Conservation (phyloP, 2,113 vertebrate genomes). For the Aleadryas rufinucha region DNA sequence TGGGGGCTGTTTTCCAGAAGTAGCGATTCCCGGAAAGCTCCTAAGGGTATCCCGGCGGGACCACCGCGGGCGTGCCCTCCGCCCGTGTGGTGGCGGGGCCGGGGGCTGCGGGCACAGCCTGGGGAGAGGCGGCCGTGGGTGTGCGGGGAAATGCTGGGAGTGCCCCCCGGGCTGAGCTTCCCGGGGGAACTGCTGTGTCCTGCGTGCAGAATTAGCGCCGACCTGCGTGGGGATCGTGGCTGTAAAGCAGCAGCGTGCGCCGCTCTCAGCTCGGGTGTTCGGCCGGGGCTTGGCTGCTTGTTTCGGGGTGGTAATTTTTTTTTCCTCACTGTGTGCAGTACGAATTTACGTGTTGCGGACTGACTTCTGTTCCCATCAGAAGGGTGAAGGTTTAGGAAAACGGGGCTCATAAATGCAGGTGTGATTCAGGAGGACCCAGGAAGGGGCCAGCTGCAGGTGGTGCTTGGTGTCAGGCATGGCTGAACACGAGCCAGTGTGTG, state of each 20-base stretch:
- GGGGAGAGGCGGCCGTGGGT: background rate
- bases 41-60: background rate
- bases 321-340: no score
- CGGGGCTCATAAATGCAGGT: fast-evolving
- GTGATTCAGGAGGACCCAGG: no score
- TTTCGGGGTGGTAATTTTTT: fast-evolving
- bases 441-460: background rate
- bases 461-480: fast-evolving
- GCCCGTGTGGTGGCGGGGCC: no score
- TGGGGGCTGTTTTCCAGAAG: background rate
- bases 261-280: background rate
- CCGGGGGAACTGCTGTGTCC: fast-evolving
- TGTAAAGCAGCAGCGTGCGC: fast-evolving
- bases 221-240: fast-evolving
- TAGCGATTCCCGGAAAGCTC: background rate
- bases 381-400: background rate
- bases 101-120: background rate
- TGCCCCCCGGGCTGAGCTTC: background rate
- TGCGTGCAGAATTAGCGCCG: fast-evolving
- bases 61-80: background rate
- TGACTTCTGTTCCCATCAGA: background rate
- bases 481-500: background rate
- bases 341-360: background rate
- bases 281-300: fast-evolving
- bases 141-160: background rate